Percentiles rank a stretch among this genome's conserved stretches.
Conservation (phyloP, 1,140 invertebrate genomes). For the Bombus vancouverensis region DNA sequence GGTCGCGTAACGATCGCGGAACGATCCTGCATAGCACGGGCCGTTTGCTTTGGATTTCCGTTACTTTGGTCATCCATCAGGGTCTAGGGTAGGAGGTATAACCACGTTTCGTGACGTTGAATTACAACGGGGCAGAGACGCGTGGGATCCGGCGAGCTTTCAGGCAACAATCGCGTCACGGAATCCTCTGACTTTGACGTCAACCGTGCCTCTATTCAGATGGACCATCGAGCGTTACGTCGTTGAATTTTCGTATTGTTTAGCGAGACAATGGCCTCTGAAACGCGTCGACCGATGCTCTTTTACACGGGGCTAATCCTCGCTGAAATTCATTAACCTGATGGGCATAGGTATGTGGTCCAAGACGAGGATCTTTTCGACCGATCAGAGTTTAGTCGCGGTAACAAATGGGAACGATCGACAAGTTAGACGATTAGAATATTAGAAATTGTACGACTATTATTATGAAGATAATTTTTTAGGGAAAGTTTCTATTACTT, state of each 20-base stretch:
- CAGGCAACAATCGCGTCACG: background rate
- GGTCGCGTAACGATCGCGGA: background rate
- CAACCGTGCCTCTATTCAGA: background rate
- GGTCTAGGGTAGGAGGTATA: background rate
- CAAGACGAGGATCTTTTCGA: background rate
- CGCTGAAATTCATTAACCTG: background rate
- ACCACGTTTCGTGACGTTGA: background rate
- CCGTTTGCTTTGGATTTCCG: background rate
- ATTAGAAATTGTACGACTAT: too few relatives aligned
- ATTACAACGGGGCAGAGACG: background rate
- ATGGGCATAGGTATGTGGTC: too few relatives aligned
- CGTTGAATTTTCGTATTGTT: constrained; percentile 3
- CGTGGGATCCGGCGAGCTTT: background rate
- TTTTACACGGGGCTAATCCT: background rate
- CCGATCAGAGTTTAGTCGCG: background rate
- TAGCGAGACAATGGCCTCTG: constrained; percentile 4
- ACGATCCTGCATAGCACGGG: too few relatives aligned
- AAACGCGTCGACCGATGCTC: background rate
- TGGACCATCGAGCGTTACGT: background rate
- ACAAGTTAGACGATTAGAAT: too few relatives aligned
- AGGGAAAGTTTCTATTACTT: too few relatives aligned
- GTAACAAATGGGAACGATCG: background rate
- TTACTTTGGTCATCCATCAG: background rate
- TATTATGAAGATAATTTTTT: too few relatives aligned
- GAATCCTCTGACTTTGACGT: constrained; percentile 16